Base-by-base conservation (phyloP, 2,113 vertebrate species). In the Sphaerodactylus townsendi region DNA sequence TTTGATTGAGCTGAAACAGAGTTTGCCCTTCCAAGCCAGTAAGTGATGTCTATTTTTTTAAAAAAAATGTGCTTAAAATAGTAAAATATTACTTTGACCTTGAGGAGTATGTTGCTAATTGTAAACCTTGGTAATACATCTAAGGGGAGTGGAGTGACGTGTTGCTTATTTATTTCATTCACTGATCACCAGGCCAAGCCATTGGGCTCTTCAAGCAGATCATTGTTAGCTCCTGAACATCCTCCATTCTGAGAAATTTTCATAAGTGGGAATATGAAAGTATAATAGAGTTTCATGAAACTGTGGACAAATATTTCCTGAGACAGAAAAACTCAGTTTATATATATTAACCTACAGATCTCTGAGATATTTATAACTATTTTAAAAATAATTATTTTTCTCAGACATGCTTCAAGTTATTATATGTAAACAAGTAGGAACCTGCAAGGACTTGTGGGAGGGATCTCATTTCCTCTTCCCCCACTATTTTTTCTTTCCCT, bases 1-100 rank as follows among this genome's bases (percentile, higher is more conserved):
- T 80, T 81, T 71, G 79, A 81, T 28, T 81, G 68, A 81, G 48
- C 25, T 81, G 68, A 70, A 71, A 81, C 66, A n/a, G 50, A 53
- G 33, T 71, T 30, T 81, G 66, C 44, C 78, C 78, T 81, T 71
- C 68, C 13, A 50, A 71, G 25, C 68, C 50, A 53, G 48, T 59
- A 81, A 81, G 50, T 81, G 68, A 81, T 81, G 37, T 59, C 79
- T 59, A n/a, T 72, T 70, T 30, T 44, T 44, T 44, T 44, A 44
- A 44, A 70, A 50, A 39, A 71, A 72, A n/a, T 30, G 14, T 30
- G 28, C 33, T 50, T 48, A 56, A 72, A 35, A 59, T 39, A 59
- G 48, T 72, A 71, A 81, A 81, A 71, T 71, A 35, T 71, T 48
- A 10, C 48, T 71, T 41, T 81, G 79, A 71, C 79, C 79, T 81